phyloP scores from a whole-genome alignment of 2,113 vertebrate genomes.

The Sinocyclocheilus anophthalmus region DNA sequence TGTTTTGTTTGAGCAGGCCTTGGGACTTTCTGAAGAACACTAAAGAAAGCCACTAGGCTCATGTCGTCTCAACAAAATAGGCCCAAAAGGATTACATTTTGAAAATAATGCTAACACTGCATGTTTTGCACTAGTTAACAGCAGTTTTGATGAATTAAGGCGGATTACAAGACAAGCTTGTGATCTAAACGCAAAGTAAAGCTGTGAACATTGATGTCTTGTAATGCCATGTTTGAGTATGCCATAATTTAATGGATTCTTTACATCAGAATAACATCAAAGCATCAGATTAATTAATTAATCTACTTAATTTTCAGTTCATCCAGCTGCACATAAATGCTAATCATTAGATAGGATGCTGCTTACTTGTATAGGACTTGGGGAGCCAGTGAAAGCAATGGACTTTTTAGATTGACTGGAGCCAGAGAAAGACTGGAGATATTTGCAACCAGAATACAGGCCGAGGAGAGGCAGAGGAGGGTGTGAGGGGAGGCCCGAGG shows the following conservation, averaged over 20 bases:
- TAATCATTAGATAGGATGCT: background rate
- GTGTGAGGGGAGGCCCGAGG: slow-evolving; percentile 68
- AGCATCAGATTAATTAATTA: slow-evolving; percentile 23
- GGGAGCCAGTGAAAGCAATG: background rate
- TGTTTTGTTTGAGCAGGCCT: too few species aligned
- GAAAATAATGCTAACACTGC: slow-evolving; percentile 16
- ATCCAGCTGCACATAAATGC: background rate
- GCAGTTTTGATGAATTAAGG: slow-evolving; percentile 4
- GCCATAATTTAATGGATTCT: background rate
- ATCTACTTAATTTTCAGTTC: slow-evolving; percentile 11
- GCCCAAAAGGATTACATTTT: background rate
- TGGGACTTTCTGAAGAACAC: too few species aligned
- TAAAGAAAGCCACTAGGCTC: background rate
- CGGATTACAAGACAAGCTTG: background rate
- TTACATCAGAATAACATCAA: slow-evolving; percentile 7
- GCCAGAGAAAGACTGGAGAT: slow-evolving; percentile 51
- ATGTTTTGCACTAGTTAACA: slow-evolving; percentile 13
- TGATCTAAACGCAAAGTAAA: background rate
- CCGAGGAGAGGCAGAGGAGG: slow-evolving; percentile 59
- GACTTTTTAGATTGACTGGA: slow-evolving; percentile 14
- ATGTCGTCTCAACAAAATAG: background rate
- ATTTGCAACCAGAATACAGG: slow-evolving; percentile 62
- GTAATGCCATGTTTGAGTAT: background rate
- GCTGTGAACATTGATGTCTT: background rate
- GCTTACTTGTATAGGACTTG: background rate